These are phyloP conservation scores for Campoplex nolae DNA, from an alignment of 2,888 invertebrate species.

Conservation along the genomic window DNA sequence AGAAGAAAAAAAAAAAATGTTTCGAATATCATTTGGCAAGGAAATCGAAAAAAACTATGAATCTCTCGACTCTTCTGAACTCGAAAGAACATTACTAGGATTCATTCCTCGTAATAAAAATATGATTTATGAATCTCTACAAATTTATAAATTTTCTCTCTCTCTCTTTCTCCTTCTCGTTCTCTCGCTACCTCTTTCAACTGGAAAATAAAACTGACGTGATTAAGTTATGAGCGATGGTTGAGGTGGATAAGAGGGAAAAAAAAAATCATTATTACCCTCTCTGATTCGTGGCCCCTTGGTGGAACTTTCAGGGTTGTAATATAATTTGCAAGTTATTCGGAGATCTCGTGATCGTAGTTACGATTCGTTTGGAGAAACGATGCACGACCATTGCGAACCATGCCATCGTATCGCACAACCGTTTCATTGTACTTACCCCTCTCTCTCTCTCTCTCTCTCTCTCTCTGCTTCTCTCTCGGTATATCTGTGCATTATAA, in stretches of 20 bases:
- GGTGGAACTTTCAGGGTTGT: conserved; percentile 72
- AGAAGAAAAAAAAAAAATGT: neutral
- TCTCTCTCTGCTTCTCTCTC: neutral
- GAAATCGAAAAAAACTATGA: neutral
- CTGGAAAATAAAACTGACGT: conserved; percentile 54
- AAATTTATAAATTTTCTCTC: conserved; percentile 26
- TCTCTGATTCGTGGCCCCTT: conserved; percentile 7
- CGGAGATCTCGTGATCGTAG: conserved; percentile 71
- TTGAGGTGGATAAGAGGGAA: conserved; percentile 66
- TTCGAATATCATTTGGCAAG: neutral
- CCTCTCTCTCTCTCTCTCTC: neutral
- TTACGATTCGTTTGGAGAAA: conserved; percentile 66
- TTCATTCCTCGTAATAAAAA: conserved; percentile 3
- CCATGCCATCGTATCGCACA: conserved; percentile 43
- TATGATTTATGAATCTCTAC: neutral
- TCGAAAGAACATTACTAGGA: neutral
- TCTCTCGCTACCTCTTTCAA: conserved; percentile 7
- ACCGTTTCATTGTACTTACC: conserved; percentile 53
- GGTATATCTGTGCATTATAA: conserved; percentile 76
- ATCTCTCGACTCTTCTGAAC: neutral
- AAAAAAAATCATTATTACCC: conserved; percentile 53
- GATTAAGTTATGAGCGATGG: conserved; percentile 70
- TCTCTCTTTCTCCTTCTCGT: neutral
- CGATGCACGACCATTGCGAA: conserved; percentile 64
- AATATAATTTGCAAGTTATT: conserved; percentile 73